Percentiles rank a stretch among this genome's conserved stretches.
These are phyloP conservation scores for Megalonaias nervosa DNA, from an alignment of 1,140 invertebrate genomes.

Conservation along the genomic window DNA sequence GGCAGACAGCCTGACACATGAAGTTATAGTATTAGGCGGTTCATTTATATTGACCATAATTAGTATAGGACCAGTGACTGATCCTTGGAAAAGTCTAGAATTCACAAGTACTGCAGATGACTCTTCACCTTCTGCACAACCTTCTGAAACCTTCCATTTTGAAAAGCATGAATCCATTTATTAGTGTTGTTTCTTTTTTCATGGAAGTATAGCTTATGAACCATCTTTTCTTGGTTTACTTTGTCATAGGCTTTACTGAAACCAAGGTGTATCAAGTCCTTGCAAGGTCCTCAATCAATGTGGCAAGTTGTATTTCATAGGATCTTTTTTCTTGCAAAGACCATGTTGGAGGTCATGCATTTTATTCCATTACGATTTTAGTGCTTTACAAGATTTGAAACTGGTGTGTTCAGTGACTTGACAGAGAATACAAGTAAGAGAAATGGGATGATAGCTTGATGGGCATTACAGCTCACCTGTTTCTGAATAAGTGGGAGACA, in stretches of 20 bases:
- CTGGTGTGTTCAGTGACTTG: too few relatives aligned
- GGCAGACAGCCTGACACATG: background rate
- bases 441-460: too few relatives aligned
- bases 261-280: background rate
- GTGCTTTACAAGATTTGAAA: too few relatives aligned
- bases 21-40: background rate
- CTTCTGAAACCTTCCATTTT: slow-evolving; percentile 5
- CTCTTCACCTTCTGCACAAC: background rate
- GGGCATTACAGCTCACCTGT: too few relatives aligned
- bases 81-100: background rate
- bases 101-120: background rate
- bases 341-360: too few relatives aligned
- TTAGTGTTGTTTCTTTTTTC: background rate
- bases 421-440: too few relatives aligned
- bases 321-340: too few relatives aligned
- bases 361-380: too few relatives aligned
- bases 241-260: background rate
- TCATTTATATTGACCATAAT: background rate
- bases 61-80: background rate
- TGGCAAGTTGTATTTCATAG: too few relatives aligned
- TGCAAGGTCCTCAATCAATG: too few relatives aligned
- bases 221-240: background rate
- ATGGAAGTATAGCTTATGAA: slow-evolving; percentile 1
- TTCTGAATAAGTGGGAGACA: too few relatives aligned
- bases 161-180: slow-evolving; percentile 2